phyloP scores from a whole-genome alignment of 2,797 vertebrate genomes.

The Chaenodraco wilsoni region DNA sequence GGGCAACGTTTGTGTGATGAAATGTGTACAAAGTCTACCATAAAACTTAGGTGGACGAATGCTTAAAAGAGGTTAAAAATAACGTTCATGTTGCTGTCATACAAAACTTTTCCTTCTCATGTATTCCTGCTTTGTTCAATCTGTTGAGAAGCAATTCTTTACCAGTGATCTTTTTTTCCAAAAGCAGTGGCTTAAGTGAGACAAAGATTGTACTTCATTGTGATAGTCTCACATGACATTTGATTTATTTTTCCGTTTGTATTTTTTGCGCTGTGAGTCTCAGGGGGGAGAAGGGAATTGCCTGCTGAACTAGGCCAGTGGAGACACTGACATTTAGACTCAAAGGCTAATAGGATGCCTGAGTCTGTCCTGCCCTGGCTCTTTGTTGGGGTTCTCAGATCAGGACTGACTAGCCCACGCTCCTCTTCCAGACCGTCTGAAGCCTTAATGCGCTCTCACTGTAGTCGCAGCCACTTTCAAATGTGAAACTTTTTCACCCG shows the following conservation, averaged over 20 bases:
- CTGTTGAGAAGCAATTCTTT: slow-evolving; percentile 4
- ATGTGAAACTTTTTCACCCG: slow-evolving; percentile 50
- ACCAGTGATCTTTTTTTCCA: neutral
- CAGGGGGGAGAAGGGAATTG: slow-evolving; percentile 49
- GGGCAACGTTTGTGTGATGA: neutral
- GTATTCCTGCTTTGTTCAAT: neutral
- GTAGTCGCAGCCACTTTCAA: slow-evolving; percentile 45
- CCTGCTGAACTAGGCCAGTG: slow-evolving; percentile 79
- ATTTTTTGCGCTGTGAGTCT: slow-evolving; percentile 60
- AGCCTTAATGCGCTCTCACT: slow-evolving; percentile 45
- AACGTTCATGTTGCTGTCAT: neutral
- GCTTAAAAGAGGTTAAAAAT: neutral
- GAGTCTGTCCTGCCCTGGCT: slow-evolving; percentile 65
- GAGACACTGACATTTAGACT: slow-evolving; percentile 84
- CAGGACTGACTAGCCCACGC: slow-evolving; percentile 48
- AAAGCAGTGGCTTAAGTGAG: slow-evolving; percentile 27
- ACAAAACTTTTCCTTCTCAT: neutral
- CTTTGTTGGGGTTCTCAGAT: slow-evolving; percentile 71
- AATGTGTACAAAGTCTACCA: neutral
- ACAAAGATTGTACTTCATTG: slow-evolving; percentile 36
- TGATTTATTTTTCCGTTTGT: slow-evolving; percentile 68
- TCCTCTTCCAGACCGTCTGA: slow-evolving; percentile 57
- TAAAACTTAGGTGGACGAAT: neutral
- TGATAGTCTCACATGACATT: slow-evolving; percentile 62
- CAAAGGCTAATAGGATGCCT: slow-evolving; percentile 86